Conservation (phyloP, 1,140 invertebrate species). For the Anadara kagoshimensis region DNA sequence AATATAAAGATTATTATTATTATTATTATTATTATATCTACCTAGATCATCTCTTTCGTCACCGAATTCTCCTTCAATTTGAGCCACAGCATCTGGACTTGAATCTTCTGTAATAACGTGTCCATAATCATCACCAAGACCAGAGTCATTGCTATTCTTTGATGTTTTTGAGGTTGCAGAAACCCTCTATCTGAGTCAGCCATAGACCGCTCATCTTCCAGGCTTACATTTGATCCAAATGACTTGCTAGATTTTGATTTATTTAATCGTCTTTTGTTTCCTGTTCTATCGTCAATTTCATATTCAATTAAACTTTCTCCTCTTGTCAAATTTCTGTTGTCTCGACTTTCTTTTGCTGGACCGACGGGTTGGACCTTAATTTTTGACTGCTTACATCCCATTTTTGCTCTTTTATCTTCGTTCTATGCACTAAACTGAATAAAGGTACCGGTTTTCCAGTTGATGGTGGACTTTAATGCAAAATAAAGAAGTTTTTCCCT, state of each 20-base stretch:
- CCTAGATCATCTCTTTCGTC: slow-evolving; percentile 45
- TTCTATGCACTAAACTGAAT: no score
- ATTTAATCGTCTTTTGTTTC: slow-evolving; percentile 31
- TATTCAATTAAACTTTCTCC: slow-evolving; percentile 20
- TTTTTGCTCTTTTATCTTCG: slow-evolving; percentile 6
- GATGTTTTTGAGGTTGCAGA: slow-evolving; percentile 61
- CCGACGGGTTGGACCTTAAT: slow-evolving; percentile 44
- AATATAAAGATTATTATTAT: not conserved
- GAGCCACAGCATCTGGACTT: slow-evolving; percentile 36
- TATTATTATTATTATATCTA: slow-evolving; percentile 20
- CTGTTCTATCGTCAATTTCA: slow-evolving; percentile 33
- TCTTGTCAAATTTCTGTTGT: slow-evolving; percentile 31
- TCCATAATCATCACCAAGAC: slow-evolving; percentile 59
- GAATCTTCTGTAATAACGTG: slow-evolving; percentile 64
- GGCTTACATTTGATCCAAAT: slow-evolving; percentile 47
- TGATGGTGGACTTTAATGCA: no score
- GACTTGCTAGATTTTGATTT: slow-evolving; percentile 25
- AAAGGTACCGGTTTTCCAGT: no score
- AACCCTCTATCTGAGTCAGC: slow-evolving; percentile 51
- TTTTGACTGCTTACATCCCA: slow-evolving; percentile 54
- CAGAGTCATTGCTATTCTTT: slow-evolving; percentile 62
- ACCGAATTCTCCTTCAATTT: slow-evolving; percentile 52
- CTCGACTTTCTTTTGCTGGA: slow-evolving; percentile 12
- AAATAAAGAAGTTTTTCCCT: no score
- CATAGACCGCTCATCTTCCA: slow-evolving; percentile 41